A percentile compares a stretch with the other conserved stretches of the same genome.
phyloP scores from a whole-genome alignment of 2,888 invertebrate species.

The Syrphus vitripennis region DNA sequence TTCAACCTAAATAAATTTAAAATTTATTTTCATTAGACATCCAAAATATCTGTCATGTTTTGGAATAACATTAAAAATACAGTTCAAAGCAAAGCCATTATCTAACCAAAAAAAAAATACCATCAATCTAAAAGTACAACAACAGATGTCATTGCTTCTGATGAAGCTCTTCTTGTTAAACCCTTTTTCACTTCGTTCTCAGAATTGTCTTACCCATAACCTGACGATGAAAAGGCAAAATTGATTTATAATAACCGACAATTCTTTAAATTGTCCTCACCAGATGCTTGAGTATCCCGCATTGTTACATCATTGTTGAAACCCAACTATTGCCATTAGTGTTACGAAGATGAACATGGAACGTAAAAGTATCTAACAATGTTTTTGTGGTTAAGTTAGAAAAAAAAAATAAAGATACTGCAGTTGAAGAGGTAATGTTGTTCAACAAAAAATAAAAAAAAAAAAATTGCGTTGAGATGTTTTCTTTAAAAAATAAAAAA shows the following conservation, averaged over 20 bases:
- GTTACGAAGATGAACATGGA: conserved; percentile 16
- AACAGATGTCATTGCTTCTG: neutral
- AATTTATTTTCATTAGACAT: neutral
- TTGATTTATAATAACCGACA: conserved; percentile 55
- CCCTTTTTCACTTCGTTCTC: conserved; percentile 15
- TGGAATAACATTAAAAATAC: neutral
- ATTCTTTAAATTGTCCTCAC: conserved; percentile 39
- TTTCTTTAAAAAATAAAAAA: neutral
- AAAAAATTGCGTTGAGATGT: neutral
- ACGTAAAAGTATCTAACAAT: conserved; percentile 14
- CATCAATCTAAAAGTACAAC: neutral
- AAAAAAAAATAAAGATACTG: neutral
- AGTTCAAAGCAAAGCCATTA: neutral
- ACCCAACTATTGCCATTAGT: conserved; percentile 38
- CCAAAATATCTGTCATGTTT: neutral
- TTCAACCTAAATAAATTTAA: neutral
- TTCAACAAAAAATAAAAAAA: neutral
- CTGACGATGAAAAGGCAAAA: conserved; percentile 5
- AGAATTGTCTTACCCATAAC: conserved; percentile 26
- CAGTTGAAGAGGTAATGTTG: neutral
- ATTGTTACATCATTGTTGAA: conserved; percentile 42
- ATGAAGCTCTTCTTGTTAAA: conserved; percentile 17
- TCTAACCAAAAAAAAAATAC: neutral
- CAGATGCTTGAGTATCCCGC: conserved; percentile 4
- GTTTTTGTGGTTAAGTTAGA: neutral